A percentile compares a stretch with the other conserved stretches of the same genome.
These are phyloP conservation scores for Scarus forsteni DNA, from an alignment of 2,797 vertebrate genomes.

Conservation along the genomic window DNA sequence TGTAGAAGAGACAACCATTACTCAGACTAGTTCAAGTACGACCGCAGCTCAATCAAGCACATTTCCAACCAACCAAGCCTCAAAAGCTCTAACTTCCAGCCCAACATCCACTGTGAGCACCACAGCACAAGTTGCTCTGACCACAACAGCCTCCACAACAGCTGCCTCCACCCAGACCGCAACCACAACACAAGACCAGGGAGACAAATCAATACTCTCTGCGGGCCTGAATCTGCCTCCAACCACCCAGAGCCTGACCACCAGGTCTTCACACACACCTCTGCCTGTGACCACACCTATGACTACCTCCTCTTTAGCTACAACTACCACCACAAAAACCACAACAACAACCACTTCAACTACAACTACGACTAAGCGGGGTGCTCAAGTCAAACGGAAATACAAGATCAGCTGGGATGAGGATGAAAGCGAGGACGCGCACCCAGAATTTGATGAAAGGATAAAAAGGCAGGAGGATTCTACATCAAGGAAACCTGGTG, in stretches of 20 bases:
- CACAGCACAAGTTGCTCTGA: constrained; percentile 7
- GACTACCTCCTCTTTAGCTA: constrained; percentile 32
- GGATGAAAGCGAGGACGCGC: constrained; percentile 38
- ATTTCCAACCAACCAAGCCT: constrained; percentile 1
- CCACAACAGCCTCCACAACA: constrained; percentile 23
- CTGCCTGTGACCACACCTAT: constrained; percentile 30
- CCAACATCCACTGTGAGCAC: constrained; percentile 13
- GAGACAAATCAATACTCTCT: constrained; percentile 9
- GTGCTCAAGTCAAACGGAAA: constrained; percentile 55
- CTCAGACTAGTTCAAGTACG: constrained; percentile 13
- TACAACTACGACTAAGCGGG: constrained; percentile 8
- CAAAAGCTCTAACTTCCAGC: constrained; percentile 28
- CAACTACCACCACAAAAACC: constrained; percentile 13
- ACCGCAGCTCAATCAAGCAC: constrained; percentile 20
- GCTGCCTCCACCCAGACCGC: constrained; percentile 35
- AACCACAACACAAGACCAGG: constrained; percentile 24
- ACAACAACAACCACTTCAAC: neutral
- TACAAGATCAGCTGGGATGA: constrained; percentile 79
- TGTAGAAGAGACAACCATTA: constrained; percentile 24
- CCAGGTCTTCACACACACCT: constrained; percentile 22
- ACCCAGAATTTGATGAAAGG: constrained; percentile 30
- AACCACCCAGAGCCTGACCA: constrained; percentile 35
- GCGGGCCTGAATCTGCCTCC: constrained; percentile 32
- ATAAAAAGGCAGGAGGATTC: constrained; percentile 64
- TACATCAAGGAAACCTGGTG: constrained; percentile 66